Percentiles rank a stretch among this genome's conserved stretches.
These are phyloP conservation scores for Sisyra terminalis DNA, from an alignment of 2,888 invertebrate species.

Conservation along the genomic window DNA sequence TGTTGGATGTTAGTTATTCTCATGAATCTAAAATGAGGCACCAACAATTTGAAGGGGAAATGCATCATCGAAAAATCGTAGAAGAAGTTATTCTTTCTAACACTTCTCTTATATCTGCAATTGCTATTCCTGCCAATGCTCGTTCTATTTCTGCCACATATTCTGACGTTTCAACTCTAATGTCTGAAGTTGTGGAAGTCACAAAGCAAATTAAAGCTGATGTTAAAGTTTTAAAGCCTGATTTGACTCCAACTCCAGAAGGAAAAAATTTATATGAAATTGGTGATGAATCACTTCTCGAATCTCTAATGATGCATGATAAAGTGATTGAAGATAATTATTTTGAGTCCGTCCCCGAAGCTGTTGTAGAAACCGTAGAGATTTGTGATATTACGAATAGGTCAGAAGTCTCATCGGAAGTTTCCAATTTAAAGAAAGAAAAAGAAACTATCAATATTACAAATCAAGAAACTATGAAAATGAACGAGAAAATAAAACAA, in stretches of 20 bases:
- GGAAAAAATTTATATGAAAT: constrained; percentile 14
- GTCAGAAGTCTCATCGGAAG: too few species aligned
- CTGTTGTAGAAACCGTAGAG: background rate
- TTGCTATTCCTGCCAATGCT: too few species aligned
- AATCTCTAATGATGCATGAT: background rate
- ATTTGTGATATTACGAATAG: too few species aligned
- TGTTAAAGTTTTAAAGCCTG: constrained; percentile 31
- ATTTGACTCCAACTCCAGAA: constrained; percentile 32
- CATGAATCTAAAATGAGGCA: too few species aligned
- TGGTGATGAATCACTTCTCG: background rate
- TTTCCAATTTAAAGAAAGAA: too few species aligned
- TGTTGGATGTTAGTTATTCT: too few species aligned
- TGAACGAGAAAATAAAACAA: background rate
- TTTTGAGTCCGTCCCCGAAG: background rate
- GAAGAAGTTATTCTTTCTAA: constrained; percentile 1
- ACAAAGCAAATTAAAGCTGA: constrained; percentile 30
- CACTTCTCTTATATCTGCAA: background rate
- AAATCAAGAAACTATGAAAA: background rate
- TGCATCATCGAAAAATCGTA: constrained; percentile 1
- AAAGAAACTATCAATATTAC: background rate
- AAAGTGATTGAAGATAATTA: background rate
- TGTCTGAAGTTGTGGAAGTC: constrained; percentile 29
- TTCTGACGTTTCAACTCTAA: constrained; percentile 24
- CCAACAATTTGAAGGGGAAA: too few species aligned
- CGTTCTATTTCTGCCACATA: background rate